Evolutionary conservation across 2,888 invertebrate species (phyloP), one percentile per base, ranked within the genome.

Genomic region (Cantharis rustica): DNA sequence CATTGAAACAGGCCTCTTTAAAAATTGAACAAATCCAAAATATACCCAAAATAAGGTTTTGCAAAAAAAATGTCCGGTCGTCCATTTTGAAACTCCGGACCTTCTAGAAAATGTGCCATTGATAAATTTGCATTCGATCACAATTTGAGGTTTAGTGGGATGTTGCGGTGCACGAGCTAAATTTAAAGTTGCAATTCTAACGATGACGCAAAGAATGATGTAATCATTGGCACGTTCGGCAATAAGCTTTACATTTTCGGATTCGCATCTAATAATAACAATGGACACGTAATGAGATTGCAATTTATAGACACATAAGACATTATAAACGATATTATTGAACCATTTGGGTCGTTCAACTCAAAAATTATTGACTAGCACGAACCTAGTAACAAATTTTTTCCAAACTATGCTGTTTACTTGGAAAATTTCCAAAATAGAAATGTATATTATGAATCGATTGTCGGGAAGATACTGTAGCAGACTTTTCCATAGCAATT

Each of bases 121-220:
- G 47, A 47, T 47, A n/a, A 47, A 47, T 7, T n/a, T 47, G 47
- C 47, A 47, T n/a, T 69, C n/a, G 10, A 69, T 47, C 20, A 11
- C 26, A 16, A 20, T 63, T 63, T 63, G 13, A 71, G 63, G 16
- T 71, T 63, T 9, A 10, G 70, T 70, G 15, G 70, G 70, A 31
- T 71, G 71, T 71, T 17, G 13, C 15, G 9, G 26, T 69, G 75
- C 72, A 47, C 31, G 23, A 72, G 69, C 72, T 63, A 75, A 66
- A 73, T 72, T 68, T 76, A 62, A 20, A 68, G 71, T 26, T 64
- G 78, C 76, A 80, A 75, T 70, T 79, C 72, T 74, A 78, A 76
- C 75, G 75, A 72, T 79, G 75, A 78, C 81, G 78, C 79, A 80
- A 81, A 69, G 69, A 69, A 76, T 80, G 75, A 71, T 63, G 75